Percentiles rank a stretch among this genome's conserved stretches.
These are phyloP conservation scores for Bibio marci DNA, from an alignment of 2,888 invertebrate genomes.

Conservation along the genomic window DNA sequence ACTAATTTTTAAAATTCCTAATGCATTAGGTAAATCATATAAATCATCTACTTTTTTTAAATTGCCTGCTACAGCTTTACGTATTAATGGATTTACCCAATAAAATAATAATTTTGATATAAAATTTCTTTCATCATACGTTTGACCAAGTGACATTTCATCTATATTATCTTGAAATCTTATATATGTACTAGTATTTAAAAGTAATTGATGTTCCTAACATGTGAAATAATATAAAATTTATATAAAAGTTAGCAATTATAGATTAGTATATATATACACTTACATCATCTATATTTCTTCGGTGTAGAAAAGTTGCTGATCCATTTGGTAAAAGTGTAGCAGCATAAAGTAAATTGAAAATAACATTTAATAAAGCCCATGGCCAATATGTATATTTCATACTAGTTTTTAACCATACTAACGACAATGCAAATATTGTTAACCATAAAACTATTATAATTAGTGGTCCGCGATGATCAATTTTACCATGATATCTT, in stretches of 20 bases:
- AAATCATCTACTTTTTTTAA: constrained; percentile 62
- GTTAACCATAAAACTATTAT: constrained; percentile 52
- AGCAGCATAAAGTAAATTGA: constrained; percentile 50
- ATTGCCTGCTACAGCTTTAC: constrained; percentile 58
- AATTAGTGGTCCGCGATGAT: constrained; percentile 55
- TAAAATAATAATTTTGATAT: constrained; percentile 62
- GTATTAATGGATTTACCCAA: constrained; percentile 76
- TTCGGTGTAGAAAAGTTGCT: constrained; percentile 31
- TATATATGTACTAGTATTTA: constrained; percentile 35
- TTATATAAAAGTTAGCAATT: neutral
- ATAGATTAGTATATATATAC: neutral
- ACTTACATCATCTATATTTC: constrained; percentile 19
- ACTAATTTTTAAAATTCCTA: constrained; percentile 21
- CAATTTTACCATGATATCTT: constrained; percentile 41
- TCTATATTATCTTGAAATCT: constrained; percentile 49
- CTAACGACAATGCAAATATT: constrained; percentile 44
- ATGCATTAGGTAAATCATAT: constrained; percentile 49
- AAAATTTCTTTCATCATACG: constrained; percentile 56
- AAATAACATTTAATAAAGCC: constrained; percentile 29
- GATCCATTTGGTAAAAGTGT: constrained; percentile 46
- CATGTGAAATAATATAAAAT: constrained; percentile 10
- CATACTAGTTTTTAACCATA: constrained; percentile 50
- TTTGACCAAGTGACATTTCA: constrained; percentile 58
- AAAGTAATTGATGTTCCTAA: constrained; percentile 43
- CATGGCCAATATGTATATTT: constrained; percentile 37